Evolutionary conservation across 2,888 invertebrate species (phyloP), one percentile per base, ranked within the genome.

Genomic region (Alloplasta piceator): DNA sequence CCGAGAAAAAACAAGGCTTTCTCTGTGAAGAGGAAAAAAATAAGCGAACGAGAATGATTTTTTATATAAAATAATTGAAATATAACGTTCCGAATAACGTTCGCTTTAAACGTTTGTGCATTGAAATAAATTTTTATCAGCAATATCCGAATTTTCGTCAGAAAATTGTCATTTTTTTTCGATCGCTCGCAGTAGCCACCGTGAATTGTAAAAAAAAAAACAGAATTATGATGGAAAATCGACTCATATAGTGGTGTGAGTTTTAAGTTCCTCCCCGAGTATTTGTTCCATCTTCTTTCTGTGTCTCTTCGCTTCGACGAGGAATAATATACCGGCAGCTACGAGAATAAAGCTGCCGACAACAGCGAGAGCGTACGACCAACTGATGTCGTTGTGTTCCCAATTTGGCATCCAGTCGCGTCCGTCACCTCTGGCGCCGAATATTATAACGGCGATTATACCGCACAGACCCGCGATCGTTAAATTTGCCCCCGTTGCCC

Each of bases 391-490:
- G 92, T 99, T 99, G 91, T 98, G 97, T 88, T 98, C 97, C 96
- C 98, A 98, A 88, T 98, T 95, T 0, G 98, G 98, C 97, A 99
- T 98, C 97, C 98, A 98, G 89, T 97, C 97, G 84, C 98, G 94
- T 4, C 97, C 96, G 92, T 98, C 98, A 4, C 98, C 98, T 90
- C 96, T 94, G 0, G 96, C 96, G 48, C 98, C 98, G 92, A 99
- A 99, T 75, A 97, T 96, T 2, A 97, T 94, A 0, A 97, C 96
- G 0, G 98, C 95, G 88, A 98, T 95, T 1, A 97, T 94, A 7
- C 98, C 98, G 85, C 96, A 96, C 56, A 97, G 89, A 94, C 95
- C 95, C 86, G 96, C 95, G 78, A 96, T 92, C 48, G 96, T 93
- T 76, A 97, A 94, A 83, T 95, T 95, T 0, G 95, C 94, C 41